These are phyloP conservation scores for Operophtera brumata DNA, from an alignment of 2,888 invertebrate species.

Conservation along the genomic window DNA sequence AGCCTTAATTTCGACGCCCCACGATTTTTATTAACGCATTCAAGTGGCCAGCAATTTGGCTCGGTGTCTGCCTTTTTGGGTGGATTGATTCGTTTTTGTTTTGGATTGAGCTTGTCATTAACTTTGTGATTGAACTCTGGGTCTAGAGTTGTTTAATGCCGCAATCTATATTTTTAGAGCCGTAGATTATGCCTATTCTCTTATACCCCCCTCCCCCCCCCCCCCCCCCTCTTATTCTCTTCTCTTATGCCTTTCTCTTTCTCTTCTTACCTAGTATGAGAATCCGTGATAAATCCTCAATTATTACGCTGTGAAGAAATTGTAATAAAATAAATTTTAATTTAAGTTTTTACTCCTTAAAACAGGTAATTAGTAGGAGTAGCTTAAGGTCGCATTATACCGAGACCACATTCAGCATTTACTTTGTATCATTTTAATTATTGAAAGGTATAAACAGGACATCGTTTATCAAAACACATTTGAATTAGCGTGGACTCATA, in stretches of 20 bases:
- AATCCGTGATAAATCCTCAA: too few relatives aligned
- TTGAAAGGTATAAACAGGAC: not conserved
- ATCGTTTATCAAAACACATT: conserved; percentile 3
- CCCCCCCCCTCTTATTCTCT: too few relatives aligned
- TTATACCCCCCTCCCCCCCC: too few relatives aligned
- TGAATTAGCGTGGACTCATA: conserved; percentile 8
- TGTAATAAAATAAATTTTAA: too few relatives aligned
- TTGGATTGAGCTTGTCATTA: conserved; percentile 22
- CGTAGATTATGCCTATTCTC: not conserved
- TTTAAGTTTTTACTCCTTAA: too few relatives aligned
- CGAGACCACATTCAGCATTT: too few relatives aligned
- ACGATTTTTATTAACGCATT: conserved; percentile 77
- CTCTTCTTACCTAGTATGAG: too few relatives aligned
- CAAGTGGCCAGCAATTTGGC: conserved; percentile 66
- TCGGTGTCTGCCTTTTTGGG: conserved; percentile 27
- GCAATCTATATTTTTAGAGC: not conserved
- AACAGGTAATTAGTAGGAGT: too few relatives aligned
- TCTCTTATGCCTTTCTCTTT: too few relatives aligned
- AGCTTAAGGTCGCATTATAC: too few relatives aligned
- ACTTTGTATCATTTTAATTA: too few relatives aligned
- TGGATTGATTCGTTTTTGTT: conserved; percentile 38
- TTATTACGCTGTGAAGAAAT: too few relatives aligned
- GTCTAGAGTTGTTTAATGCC: not conserved
- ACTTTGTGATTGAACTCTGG: conserved; percentile 11
- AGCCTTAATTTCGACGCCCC: conserved; percentile 77